Base-by-base conservation (phyloP, 2,797 vertebrate species). In the Sphaeramia orbicularis region DNA sequence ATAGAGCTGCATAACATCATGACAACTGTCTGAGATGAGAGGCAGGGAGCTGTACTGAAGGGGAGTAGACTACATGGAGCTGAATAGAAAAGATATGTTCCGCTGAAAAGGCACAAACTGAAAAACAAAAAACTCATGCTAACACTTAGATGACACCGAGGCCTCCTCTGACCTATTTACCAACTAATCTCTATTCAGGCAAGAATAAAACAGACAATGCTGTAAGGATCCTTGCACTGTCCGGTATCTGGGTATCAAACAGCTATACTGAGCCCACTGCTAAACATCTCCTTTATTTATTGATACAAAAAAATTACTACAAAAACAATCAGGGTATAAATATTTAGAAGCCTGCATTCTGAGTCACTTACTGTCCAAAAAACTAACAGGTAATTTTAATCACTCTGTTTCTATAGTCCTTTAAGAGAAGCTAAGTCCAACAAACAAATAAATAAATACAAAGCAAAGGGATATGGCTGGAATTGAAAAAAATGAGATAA, bases 101-200 rank as follows among this genome's bases (percentile, higher is more conserved):
- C n/a, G n/a, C n/a, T n/a, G n/a, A n/a, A n/a, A n/a, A n/a, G n/a
- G n/a, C n/a, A n/a, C n/a, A n/a, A n/a, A n/a, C 8, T 43, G 10
- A 45, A 64, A 51, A 42, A 61, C n/a, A n/a, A n/a, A n/a, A 15
- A 18, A 40, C 10, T 41, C 3, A 8, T 7, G 45, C 16, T 56
- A n/a, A 67, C 66, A 35, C 36, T 36, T 16, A 56, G 44, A 9
- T 45, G 48, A 55, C 59, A 58, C 53, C 71, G 30, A 48, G 38
- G 60, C 38, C 21, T 71, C 24, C 21, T 42, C 38, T 59, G 66
- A 45, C 57, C 10, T 36, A 54, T 45, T 73, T 63, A 48, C 45
- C 45, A 21, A 71, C 69, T 50, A 27, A 74, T 2, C 53, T 70
- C 30, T 54, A 38, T 52, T 54, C n/a, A 43, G 35, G n/a, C 15